Conservation (phyloP, 2,888 invertebrate species). For the Diarsia dahlii region DNA sequence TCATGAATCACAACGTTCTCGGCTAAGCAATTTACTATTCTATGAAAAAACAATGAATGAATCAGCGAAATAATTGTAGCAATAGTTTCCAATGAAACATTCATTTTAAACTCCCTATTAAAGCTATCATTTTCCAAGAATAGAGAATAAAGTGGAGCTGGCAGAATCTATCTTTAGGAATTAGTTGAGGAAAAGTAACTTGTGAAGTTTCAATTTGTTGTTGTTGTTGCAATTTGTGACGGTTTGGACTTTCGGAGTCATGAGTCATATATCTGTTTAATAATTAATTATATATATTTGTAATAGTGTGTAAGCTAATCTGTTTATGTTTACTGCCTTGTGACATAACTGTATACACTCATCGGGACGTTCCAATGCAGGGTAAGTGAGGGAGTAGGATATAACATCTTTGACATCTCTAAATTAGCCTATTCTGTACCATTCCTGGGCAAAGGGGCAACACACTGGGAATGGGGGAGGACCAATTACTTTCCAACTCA, state of each 20-base stretch:
- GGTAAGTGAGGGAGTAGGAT: too few relatives aligned
- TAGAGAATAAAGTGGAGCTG: constrained; percentile 5
- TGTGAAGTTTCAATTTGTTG: neutral
- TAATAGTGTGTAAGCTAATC: neutral
- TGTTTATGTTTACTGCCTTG: neutral
- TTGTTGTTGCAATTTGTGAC: neutral
- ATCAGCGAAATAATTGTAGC: constrained; percentile 17
- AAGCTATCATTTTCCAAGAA: constrained; percentile 21
- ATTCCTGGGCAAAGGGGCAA: too few relatives aligned
- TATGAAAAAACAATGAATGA: constrained; percentile 31
- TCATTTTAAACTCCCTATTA: neutral
- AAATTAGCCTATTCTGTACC: too few relatives aligned
- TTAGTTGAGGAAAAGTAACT: constrained; percentile 8
- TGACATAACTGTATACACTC: too few relatives aligned
- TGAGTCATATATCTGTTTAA: neutral
- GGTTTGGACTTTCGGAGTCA: too few relatives aligned
- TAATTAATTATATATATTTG: neutral
- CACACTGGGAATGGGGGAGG: too few relatives aligned
- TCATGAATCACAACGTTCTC: constrained; percentile 22
- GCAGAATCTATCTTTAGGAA: neutral
- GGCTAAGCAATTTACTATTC: constrained; percentile 27
- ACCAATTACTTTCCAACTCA: too few relatives aligned
- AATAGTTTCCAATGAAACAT: constrained; percentile 13
- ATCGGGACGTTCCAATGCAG: too few relatives aligned
- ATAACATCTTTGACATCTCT: too few relatives aligned